Base-by-base conservation (phyloP, 2,888 invertebrate genomes). In the Nebria brevicollis region DNA sequence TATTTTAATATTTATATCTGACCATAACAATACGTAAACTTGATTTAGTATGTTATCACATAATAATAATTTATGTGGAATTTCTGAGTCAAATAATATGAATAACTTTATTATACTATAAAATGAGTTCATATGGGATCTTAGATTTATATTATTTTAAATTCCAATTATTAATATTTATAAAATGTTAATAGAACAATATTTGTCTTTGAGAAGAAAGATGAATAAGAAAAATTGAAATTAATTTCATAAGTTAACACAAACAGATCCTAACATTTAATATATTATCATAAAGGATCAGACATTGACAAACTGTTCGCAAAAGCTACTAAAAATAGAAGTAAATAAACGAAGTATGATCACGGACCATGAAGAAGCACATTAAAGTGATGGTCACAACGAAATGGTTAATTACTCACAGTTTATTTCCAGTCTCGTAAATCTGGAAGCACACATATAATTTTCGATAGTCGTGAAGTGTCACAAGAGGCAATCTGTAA, bases 371-470 rank as follows among this genome's bases (percentile, higher is more conserved):
- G 54, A 54, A 11, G 54, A 34, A 34, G 7, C 13, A 3, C 54
- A 54, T 54, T 54, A 54, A 13, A 54, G 13, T 54, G 54, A 54
- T 54, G 54, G 54, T 54, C 54, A 54, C 54, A 13, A 8, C 54
- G 54, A 54, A 54, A 54, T 54, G 54, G 54, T 13, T 54, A 54
- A 54, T 54, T 54, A 7, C 11, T 11, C 4, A 13, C 54, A 54
- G 54, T 54, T 54, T 54, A 54, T 54, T 54, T 54, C 54, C 54
- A 54, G 54, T 54, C 54, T 54, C 54, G 54, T 54, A 54, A 54
- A 54, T 54, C 54, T 54, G 54, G 54, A 8, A 54, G 54, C 54
- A 54, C 54, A 54, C 54, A 54, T 13, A 54, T 54, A 54, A 54
- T 7, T 54, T 3, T 13, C 8, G 11, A 54, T 54, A 54, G 54